Evolutionary conservation across 1,140 invertebrate species (phyloP).

Genomic region (Matsumurasca onukii): DNA sequence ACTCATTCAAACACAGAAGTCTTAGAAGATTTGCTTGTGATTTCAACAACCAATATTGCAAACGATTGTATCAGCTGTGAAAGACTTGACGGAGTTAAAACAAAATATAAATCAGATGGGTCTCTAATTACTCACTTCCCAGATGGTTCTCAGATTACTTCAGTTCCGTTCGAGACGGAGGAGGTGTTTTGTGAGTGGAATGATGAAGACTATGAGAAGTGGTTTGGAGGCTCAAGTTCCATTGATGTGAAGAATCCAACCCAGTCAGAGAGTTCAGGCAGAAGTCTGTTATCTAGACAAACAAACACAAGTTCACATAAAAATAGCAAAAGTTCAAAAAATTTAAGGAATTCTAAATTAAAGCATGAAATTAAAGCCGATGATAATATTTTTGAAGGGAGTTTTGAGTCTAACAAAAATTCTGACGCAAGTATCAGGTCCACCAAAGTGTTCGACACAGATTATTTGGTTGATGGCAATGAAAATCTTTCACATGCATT

Average conservation of each 20-base stretch:
- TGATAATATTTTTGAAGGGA: neutral
- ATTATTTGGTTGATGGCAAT: neutral
- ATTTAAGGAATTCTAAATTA: neutral
- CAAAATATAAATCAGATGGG: neutral
- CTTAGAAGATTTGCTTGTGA: neutral
- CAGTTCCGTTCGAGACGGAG: neutral
- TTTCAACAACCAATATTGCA: neutral
- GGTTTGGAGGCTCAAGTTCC: neutral
- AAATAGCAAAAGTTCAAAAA: neutral
- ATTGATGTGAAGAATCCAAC: neutral
- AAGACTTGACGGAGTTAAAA: neutral
- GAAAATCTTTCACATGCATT: neutral
- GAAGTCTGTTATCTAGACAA: neutral
- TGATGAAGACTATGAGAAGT: neutral
- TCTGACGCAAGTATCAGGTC: neutral
- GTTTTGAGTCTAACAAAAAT: neutral
- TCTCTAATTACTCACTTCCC: neutral
- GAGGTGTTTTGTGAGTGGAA: constrained; percentile 8
- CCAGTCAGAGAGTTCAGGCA: neutral
- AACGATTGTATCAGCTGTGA: neutral
- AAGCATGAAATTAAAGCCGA: neutral
- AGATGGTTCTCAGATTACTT: neutral
- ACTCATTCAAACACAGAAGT: neutral
- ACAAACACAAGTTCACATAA: neutral
- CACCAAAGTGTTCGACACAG: neutral